phyloP scores from a whole-genome alignment of 35 echinoderm and acorn worm genomes.

The Apostichopus japonicus region DNA sequence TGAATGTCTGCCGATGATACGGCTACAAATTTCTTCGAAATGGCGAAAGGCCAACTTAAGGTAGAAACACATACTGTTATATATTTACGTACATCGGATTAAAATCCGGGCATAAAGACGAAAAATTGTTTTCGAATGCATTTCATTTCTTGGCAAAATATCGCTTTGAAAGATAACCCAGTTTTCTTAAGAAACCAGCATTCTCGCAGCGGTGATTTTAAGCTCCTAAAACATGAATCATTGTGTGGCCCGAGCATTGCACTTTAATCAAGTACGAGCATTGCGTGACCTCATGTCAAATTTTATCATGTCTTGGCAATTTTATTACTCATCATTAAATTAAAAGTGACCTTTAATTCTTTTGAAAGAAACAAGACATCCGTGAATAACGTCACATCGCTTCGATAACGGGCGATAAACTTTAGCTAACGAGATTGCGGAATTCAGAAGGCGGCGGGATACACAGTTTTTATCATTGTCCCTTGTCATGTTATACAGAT shows the following conservation, averaged over 20 bases:
- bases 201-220: too few relatives aligned
- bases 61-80: background rate
- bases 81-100: background rate
- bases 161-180: too few relatives aligned
- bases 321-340: conserved; percentile 36
- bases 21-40: background rate
- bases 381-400: conserved; percentile 12
- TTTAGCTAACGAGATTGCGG: conserved; percentile 17
- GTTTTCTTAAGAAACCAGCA: too few relatives aligned
- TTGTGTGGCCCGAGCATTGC: background rate
- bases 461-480: background rate
- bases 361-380: conserved; percentile 17
- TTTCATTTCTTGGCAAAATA: too few relatives aligned
- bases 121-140: too few relatives aligned
- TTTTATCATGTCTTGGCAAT: conserved; percentile 41
- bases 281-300: background rate
- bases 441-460: background rate
- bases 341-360: conserved; percentile 39
- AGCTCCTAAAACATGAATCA: background rate
- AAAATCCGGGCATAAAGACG: too few relatives aligned
- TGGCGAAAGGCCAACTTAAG: background rate
- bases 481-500: background rate
- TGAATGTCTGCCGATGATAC: background rate
- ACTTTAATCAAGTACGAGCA: background rate
- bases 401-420: conserved; percentile 5